Base-by-base conservation (phyloP, 2,797 vertebrate species). In the Enteromius viviparus region DNA sequence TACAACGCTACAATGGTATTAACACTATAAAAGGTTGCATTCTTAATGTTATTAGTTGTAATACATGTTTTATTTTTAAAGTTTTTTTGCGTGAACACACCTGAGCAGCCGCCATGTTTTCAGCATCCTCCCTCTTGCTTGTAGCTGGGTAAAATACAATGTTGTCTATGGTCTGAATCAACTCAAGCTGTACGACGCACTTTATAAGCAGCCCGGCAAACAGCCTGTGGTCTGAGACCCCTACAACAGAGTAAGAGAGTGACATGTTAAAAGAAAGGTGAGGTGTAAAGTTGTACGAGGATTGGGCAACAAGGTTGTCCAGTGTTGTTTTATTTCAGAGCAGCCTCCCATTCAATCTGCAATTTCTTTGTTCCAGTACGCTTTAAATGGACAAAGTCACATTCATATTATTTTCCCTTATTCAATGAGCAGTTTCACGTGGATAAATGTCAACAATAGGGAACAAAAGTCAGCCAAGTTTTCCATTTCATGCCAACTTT, bases 121-220 rank as follows among this genome's bases (percentile, higher is more conserved):
- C 97, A 1, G 97, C 98, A 80, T 99, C 98, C 83, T 99, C 98
- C 87, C 98, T 99, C 91, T 98, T 99, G 92, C 98, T 99, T 3
- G 97, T 99, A 10, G 97, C 92, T 4, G 98, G 98, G 87, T 94
- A 99, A 91, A 99, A 99, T 58, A 99, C 98, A 1, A 99, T 99
- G 90, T 97, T 98, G 93, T 99, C 98, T n/a, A 99, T 96, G 82
- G 98, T 98, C 91, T 99, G 98, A 89, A 99, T 99, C 76, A 99
- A 89, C 82, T 99, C 98, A 68, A 99, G 92, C 92, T 99, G 98
- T 0, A 99, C 98, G 71, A 99, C 98, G 66, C 98, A 99, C 89
- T 98, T 99, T 87, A 99, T 99, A 76, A 99, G 95, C 83, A 99
- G 96, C 34, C 96, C 96, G 66, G 98, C 97, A 93, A 99, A 99